These are phyloP conservation scores for Brachionus manjavacas DNA, from an alignment of 1,140 invertebrate genomes.

Conservation along the genomic window DNA sequence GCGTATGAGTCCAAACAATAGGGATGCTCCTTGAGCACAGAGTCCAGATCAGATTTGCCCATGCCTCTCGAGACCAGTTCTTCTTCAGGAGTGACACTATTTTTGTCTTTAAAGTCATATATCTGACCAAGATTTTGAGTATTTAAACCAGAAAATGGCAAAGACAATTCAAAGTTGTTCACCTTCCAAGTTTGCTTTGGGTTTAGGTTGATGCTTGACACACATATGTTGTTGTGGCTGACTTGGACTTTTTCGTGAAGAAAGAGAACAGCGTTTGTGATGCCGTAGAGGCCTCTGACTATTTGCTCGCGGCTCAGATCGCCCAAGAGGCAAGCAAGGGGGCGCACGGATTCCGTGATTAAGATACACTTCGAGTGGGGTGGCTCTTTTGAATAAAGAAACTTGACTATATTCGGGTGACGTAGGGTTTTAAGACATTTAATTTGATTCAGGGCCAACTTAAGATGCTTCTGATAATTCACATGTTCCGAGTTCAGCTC, in stretches of 20 bases:
- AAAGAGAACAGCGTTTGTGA: slow-evolving; percentile 25
- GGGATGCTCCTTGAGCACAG: neutral
- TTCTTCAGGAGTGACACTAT: slow-evolving; percentile 30
- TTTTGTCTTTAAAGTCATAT: neutral
- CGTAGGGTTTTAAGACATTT: slow-evolving; percentile 4
- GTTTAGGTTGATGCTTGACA: neutral
- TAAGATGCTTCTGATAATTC: neutral
- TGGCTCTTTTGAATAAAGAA: slow-evolving; percentile 5
- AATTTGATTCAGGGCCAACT: slow-evolving; percentile 10
- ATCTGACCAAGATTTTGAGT: neutral
- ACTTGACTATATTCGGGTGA: slow-evolving; percentile 34
- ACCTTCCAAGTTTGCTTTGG: slow-evolving; percentile 33
- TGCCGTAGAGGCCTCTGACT: slow-evolving; percentile 19
- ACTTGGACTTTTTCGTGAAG: slow-evolving; percentile 26
- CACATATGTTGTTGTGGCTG: slow-evolving; percentile 21
- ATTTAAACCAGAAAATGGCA: slow-evolving; percentile 1
- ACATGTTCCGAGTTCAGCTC: neutral
- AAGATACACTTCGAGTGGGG: neutral
- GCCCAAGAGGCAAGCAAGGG: neutral
- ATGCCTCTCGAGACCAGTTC: neutral
- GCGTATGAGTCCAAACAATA: neutral
- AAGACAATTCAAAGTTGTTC: slow-evolving; percentile 22
- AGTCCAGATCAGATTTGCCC: neutral
- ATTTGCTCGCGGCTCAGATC: slow-evolving; percentile 11
- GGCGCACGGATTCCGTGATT: neutral